These are phyloP conservation scores for Cherax destructor DNA, from an alignment of 1,140 invertebrate genomes.

Conservation along the genomic window DNA sequence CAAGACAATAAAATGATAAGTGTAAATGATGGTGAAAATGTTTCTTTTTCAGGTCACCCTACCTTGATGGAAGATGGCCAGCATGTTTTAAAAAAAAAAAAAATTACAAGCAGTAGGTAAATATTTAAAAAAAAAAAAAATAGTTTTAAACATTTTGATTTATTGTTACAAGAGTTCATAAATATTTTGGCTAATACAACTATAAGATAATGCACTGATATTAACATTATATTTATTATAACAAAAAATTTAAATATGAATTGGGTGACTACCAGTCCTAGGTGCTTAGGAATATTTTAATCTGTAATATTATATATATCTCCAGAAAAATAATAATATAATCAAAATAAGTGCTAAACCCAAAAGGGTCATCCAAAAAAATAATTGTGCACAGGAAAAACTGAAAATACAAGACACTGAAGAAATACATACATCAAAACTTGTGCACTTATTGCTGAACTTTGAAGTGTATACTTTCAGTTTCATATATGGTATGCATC, in stretches of 20 bases:
- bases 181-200: slow-evolving; percentile 4
- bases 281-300: not conserved
- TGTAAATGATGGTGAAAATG: no score
- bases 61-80: no score
- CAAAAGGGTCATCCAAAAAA: not conserved
- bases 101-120: not conserved
- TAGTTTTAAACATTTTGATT: slow-evolving; percentile 17
- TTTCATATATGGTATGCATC: not conserved
- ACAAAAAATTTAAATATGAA: not conserved
- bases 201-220: not conserved
- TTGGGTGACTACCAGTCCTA: slow-evolving; percentile 5
- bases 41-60: no score
- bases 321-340: not conserved
- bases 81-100: no score
- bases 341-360: no score
- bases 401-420: not conserved
- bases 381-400: not conserved
- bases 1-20: no score
- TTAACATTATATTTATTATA: not conserved
- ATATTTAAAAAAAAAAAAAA: not conserved
- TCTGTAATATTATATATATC: not conserved
- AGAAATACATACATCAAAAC: slow-evolving; percentile 7
- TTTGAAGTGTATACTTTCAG: not conserved
- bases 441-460: slow-evolving; percentile 5
- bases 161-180: not conserved